These are phyloP conservation scores for Gallinago jamesoni DNA, from an alignment of 2,113 vertebrate species.

Conservation along the genomic window DNA sequence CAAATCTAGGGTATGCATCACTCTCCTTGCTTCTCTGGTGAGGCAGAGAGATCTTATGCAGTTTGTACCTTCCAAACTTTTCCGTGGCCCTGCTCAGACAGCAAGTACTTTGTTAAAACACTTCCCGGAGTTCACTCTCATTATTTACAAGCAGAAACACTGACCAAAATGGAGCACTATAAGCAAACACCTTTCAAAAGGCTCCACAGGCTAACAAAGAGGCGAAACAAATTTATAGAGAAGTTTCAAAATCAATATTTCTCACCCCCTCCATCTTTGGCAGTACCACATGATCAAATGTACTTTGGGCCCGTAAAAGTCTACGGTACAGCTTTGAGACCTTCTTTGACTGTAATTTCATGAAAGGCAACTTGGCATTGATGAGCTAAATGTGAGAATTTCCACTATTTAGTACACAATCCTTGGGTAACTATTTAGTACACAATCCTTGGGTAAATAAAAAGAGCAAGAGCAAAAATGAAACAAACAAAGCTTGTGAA, in stretches of 20 bases:
- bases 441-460: background rate
- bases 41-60: background rate
- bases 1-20: fast-evolving
- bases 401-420: background rate
- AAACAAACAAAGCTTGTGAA: background rate
- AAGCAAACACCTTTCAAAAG: background rate
- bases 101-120: background rate
- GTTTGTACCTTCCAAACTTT: background rate
- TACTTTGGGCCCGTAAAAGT: background rate
- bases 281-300: background rate
- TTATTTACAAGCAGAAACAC: background rate
- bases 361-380: background rate
- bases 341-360: background rate
- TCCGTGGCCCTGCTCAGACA: background rate
- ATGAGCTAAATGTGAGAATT: background rate
- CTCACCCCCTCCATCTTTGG: fast-evolving
- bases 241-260: background rate
- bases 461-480: background rate
- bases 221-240: background rate
- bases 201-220: background rate
- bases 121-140: background rate
- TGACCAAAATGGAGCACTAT: background rate
- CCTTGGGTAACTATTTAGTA: background rate
- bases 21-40: background rate
- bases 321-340: background rate